Base-by-base conservation (phyloP, 2,888 invertebrate genomes). In the Drosophila paranaensis region DNA sequence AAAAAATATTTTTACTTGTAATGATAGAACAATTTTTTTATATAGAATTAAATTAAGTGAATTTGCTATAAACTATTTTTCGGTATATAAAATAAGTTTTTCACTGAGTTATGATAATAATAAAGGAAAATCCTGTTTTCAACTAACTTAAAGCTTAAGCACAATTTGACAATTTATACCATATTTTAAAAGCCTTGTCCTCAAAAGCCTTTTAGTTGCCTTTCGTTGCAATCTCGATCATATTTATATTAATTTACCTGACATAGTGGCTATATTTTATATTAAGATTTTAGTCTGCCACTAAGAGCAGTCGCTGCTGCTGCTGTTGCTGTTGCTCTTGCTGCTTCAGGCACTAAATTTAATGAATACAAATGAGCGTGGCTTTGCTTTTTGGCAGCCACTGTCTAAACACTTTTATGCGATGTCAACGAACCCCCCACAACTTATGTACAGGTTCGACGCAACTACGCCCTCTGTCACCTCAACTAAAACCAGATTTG, bases 301-400 rank as follows among this genome's bases (percentile, higher is more conserved):
- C 50, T 50, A 35, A 33, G 16, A 50, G 37, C 53, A 25, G 14
- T 33, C 16, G 11, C 13, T 48, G 42, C 50, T n/a, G 20, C 14
- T 54, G 43, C 25, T 43, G 20, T 20, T 2, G 20, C 20, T 20
- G 20, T 6, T 45, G 14, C 60, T 16, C 20, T 20, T 20, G 20
- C 11, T 45, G 14, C 60, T 16, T 33, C 56, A 58, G 42, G 42
- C 63, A 46, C 43, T 9, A 60, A 16, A 35, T 55, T 40, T 51
- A 77, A 75, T 75, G 48, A 67, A 67, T 57, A 78, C 56, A 78
- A 78, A 78, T 56, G 62, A 60, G 46, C 16, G 4, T 40, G 50
- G 74, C 10, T 43, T 43, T 53, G 61, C 58, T 56, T 53, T 45
- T 61, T 35, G 45, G 57, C 66, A 60, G 73, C 39, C 56, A 16